Conservation (phyloP, 2,888 invertebrate species). For the Thera britannica region DNA sequence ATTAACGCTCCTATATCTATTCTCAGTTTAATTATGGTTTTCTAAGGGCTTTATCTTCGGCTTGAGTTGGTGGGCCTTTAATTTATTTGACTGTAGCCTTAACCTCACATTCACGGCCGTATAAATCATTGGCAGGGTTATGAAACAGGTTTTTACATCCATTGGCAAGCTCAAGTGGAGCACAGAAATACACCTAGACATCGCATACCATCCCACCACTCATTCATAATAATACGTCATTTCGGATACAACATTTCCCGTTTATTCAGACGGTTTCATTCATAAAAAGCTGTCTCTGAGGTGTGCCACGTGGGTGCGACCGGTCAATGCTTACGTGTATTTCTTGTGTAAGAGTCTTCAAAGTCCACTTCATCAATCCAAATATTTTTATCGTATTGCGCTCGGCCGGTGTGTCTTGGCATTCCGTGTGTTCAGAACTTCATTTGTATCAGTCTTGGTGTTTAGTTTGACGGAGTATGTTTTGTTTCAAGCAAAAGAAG, state of each 20-base stretch:
- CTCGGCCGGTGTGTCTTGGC: constrained; percentile 19
- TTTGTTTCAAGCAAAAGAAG: constrained; percentile 74
- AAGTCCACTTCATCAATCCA: neutral
- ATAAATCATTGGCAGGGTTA: constrained; percentile 72
- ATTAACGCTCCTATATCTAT: too few species aligned
- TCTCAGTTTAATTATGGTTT: neutral
- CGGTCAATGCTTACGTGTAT: constrained; percentile 65
- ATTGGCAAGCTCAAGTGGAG: constrained; percentile 78
- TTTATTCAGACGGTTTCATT: constrained; percentile 53
- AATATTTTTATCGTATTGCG: constrained; percentile 27
- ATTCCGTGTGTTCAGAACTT: constrained; percentile 16
- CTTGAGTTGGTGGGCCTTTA: too few species aligned
- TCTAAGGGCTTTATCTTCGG: neutral
- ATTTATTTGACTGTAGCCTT: constrained; percentile 44
- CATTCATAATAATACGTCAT: constrained; percentile 77
- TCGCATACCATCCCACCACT: constrained; percentile 63
- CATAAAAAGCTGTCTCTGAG: constrained; percentile 54
- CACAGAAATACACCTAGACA: constrained; percentile 77
- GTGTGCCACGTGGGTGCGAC: constrained; percentile 29
- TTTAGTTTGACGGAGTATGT: constrained; percentile 31
- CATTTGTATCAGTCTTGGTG: constrained; percentile 28
- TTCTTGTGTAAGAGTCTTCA: constrained; percentile 59
- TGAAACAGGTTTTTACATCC: constrained; percentile 74
- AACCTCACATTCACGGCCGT: constrained; percentile 65
- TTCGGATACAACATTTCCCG: constrained; percentile 54